These are phyloP conservation scores for Drosophila hydei DNA, from an alignment of 1,140 invertebrate species.

Conservation along the genomic window DNA sequence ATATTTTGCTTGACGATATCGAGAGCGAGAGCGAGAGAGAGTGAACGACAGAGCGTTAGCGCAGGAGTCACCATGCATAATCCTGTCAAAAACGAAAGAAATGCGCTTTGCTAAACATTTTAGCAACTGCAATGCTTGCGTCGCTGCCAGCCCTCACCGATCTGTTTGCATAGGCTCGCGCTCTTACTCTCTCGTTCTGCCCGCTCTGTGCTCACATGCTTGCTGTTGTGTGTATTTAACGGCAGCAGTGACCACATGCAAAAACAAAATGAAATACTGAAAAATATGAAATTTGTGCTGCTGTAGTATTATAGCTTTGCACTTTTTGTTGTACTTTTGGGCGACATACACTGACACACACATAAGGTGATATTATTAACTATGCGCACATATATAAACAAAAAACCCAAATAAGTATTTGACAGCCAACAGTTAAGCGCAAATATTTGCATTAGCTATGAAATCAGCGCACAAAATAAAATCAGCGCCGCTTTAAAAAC, in stretches of 20 bases:
- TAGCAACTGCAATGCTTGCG: slow-evolving; percentile 12
- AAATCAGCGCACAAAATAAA: slow-evolving; percentile 67
- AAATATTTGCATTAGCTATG: slow-evolving; percentile 61
- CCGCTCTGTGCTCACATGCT: slow-evolving; percentile 11
- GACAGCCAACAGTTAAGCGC: slow-evolving; percentile 30
- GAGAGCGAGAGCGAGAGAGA: background rate
- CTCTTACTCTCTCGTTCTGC: background rate
- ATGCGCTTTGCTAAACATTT: slow-evolving; percentile 20
- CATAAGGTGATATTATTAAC: slow-evolving; percentile 6
- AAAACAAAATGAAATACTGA: slow-evolving; percentile 1
- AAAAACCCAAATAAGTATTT: slow-evolving; percentile 19
- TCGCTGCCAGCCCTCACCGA: slow-evolving; percentile 8
- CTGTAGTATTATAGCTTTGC: slow-evolving; percentile 70
- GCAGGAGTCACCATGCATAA: background rate
- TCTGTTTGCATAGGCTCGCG: slow-evolving; percentile 6
- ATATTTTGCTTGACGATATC: too few species aligned
- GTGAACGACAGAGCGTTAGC: background rate
- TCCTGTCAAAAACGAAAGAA: slow-evolving; percentile 28
- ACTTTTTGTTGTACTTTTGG: slow-evolving; percentile 54
- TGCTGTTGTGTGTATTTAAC: slow-evolving; percentile 11
- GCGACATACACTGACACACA: slow-evolving; percentile 26
- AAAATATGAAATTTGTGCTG: slow-evolving; percentile 23
- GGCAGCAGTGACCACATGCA: slow-evolving; percentile 15
- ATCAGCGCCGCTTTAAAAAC: slow-evolving; percentile 13
- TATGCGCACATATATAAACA: slow-evolving; percentile 28